phyloP scores from a whole-genome alignment of 30 jellyfish, hydroid and myxozoan genomes.

The Pelagia noctiluca region DNA sequence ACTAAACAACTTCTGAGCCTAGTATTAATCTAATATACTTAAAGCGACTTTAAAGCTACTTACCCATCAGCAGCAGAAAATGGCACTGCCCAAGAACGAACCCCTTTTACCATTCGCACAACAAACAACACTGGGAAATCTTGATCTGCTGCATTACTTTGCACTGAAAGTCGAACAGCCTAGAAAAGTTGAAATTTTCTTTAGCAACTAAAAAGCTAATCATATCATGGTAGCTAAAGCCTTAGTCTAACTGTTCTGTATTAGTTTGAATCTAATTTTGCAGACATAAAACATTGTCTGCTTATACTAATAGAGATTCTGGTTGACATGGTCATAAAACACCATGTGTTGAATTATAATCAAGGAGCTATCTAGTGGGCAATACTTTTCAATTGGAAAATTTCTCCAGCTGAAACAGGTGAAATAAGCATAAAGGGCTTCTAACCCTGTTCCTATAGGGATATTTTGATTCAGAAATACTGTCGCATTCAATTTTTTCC shows the following conservation, averaged over 20 bases:
- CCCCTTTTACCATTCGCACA: constrained; percentile 86
- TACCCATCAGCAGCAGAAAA: constrained; percentile 69
- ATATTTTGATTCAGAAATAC: no score
- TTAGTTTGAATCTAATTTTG: neutral
- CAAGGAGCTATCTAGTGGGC: no score
- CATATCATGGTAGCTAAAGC: neutral
- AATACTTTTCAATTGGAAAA: no score
- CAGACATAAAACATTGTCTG: no score
- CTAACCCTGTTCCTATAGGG: no score
- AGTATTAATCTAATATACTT: neutral
- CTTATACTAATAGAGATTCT: no score
- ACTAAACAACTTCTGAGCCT: no score
- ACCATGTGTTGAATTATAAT: no score
- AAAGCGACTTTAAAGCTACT: neutral
- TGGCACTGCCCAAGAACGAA: constrained; percentile 92
- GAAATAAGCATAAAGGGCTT: no score
- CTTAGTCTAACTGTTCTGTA: neutral
- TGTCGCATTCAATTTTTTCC: no score
- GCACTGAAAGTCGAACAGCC: constrained; percentile 74
- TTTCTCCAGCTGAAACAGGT: no score
- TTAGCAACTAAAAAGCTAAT: neutral
- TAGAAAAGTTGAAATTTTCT: neutral
- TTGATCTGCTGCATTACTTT: constrained; percentile 43
- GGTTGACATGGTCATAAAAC: no score
- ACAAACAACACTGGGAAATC: constrained; percentile 89